Conservation (phyloP, 2,113 vertebrate genomes). For the Perccottus glenii region DNA sequence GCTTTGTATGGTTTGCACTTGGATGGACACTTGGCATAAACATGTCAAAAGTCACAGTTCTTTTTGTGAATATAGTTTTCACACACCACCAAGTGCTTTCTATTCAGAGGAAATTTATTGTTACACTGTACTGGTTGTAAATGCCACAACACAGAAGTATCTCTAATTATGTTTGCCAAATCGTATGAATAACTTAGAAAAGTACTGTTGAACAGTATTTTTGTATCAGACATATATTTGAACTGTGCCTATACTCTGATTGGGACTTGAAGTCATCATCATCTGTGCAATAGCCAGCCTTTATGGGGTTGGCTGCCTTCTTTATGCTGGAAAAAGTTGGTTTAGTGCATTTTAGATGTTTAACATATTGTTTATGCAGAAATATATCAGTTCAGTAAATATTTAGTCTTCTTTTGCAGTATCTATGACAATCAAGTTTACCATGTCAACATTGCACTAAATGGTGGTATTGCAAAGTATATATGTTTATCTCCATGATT, state of each 20-base stretch:
- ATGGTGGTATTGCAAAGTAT: no score
- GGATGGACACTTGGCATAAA: slow-evolving; percentile 6
- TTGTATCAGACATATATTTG: slow-evolving; percentile 4
- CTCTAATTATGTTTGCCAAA: slow-evolving; percentile 16
- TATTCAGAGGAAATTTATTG: background rate
- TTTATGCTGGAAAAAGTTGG: slow-evolving; percentile 56
- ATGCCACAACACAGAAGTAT: background rate
- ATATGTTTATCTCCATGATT: no score
- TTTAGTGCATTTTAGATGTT: slow-evolving; percentile 35
- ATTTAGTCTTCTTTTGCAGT: background rate
- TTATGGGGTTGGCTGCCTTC: slow-evolving; percentile 16
- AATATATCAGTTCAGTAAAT: no score
- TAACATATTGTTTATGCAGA: background rate
- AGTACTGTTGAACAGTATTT: slow-evolving; percentile 12
- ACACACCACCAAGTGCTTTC: background rate
- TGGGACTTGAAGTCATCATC: slow-evolving; percentile 47
- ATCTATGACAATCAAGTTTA: no score
- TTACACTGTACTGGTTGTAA: background rate
- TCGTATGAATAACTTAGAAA: slow-evolving; percentile 1
- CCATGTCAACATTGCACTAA: no score
- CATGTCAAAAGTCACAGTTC: background rate
- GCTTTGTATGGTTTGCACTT: background rate
- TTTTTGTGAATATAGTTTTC: background rate
- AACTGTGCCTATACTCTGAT: slow-evolving; percentile 53
- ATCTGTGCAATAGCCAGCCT: slow-evolving; percentile 55